Conservation (phyloP, 2,113 vertebrate genomes). For the cat (Felis catus) region F.catus_Fca126_mat1.0 CM031415.1:75991001-75991500, state of each 20-base stretch:
- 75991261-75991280: conserved; percentile 65
- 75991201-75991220: conserved; percentile 66
- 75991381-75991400: conserved; percentile 17
- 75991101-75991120: conserved; percentile 16
- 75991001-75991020: conserved; percentile 20
- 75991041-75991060: conserved; percentile 45
- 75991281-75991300: conserved; percentile 20
- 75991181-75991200: not conserved
- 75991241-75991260: conserved; percentile 65
- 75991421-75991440: not conserved
- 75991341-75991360: not conserved
- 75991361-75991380: not conserved
- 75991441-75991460: not conserved
- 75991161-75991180: conserved; percentile 18
- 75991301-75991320: not conserved
- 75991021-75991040: not conserved
- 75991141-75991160: conserved; percentile 22
- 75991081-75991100: conserved; percentile 42
- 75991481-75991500: conserved; percentile 23
- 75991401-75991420: not conserved
- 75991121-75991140: not conserved
- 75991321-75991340: not conserved
- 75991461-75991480: not conserved
- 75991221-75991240: conserved; percentile 79
- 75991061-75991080: conserved; percentile 25